Conservation (phyloP, 2,797 vertebrate genomes). For the Periophthalmus magnuspinnatus region DNA sequence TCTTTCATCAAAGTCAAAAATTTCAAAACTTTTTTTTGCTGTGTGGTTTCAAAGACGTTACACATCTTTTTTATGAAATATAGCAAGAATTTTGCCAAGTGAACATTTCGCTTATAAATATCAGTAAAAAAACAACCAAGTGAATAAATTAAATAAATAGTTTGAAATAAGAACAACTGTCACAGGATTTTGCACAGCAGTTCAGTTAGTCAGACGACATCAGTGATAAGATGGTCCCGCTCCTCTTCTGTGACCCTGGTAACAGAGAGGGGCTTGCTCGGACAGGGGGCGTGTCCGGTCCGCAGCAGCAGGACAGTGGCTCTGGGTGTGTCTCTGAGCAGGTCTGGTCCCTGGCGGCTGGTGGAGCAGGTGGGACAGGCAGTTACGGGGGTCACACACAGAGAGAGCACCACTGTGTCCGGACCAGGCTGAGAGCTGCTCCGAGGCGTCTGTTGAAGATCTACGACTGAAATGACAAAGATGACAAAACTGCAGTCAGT, state of each 20-base stretch:
- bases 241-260: conserved; percentile 56
- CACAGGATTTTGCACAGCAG: conserved; percentile 33
- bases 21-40: conserved; percentile 9
- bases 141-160: conserved; percentile 65
- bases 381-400: conserved; percentile 86
- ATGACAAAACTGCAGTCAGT: not conserved
- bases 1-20: conserved; percentile 6
- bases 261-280: conserved; percentile 35
- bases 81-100: conserved; percentile 12
- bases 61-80: not conserved
- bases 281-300: conserved; percentile 28
- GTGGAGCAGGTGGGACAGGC: conserved; percentile 82
- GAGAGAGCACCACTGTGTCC: conserved; percentile 65
- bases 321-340: conserved; percentile 33
- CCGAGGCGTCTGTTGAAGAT: conserved; percentile 71
- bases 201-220: conserved; percentile 33
- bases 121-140: conserved; percentile 54
- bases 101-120: conserved; percentile 60
- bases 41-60: not conserved
- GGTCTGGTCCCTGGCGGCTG: conserved; percentile 79
- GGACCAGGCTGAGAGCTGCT: conserved; percentile 78
- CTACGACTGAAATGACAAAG: conserved; percentile 82
- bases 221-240: conserved; percentile 35
- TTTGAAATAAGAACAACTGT: conserved; percentile 31
- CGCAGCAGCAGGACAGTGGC: conserved; percentile 48